Evolutionary conservation across 2,888 invertebrate species (phyloP).

Genomic region (Erannis defoliaria): DNA sequence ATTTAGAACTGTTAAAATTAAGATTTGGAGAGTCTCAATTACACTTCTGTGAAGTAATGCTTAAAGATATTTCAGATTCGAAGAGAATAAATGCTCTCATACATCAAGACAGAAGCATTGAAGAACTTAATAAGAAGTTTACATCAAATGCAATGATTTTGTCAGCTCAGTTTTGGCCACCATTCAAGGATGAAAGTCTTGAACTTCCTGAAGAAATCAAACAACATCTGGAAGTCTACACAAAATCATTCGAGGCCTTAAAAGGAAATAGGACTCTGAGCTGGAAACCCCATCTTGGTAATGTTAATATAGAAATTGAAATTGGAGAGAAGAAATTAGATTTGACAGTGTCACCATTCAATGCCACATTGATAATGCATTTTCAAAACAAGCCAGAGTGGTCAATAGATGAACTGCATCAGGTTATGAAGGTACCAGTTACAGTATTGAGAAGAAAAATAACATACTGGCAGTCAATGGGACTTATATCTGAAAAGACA

Average conservation of each 20-base stretch:
- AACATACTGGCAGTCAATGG: conserved; percentile 97
- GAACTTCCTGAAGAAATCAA: conserved; percentile 94
- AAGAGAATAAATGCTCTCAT: conserved; percentile 96
- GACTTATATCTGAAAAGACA: conserved; percentile 91
- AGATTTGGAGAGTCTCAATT: conserved; percentile 98
- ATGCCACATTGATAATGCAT: conserved; percentile 97
- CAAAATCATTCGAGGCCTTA: conserved; percentile 95
- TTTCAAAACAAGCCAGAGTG: conserved; percentile 95
- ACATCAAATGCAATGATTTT: conserved; percentile 92
- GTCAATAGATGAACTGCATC: conserved; percentile 94
- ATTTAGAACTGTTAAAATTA: conserved; percentile 96
- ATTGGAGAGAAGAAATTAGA: conserved; percentile 92
- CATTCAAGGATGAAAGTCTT: conserved; percentile 97
- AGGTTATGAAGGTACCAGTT: conserved; percentile 94
- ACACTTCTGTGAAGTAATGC: conserved; percentile 99
- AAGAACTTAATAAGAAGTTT: conserved; percentile 70
- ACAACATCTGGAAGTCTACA: conserved; percentile 93
- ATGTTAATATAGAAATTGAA: conserved; percentile 96
- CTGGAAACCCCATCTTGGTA: conserved; percentile 98
- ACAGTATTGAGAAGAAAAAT: conserved; percentile 95
- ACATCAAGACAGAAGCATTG: conserved; percentile 89
- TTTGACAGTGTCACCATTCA: conserved; percentile 95
- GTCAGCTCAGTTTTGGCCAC: conserved; percentile 99
- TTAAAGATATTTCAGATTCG: conserved; percentile 98
- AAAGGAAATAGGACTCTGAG: conserved; percentile 96